Evolutionary conservation across 2,797 vertebrate genomes (phyloP), one percentile per base, ranked within the genome.

Genomic region (Gorsachius magnificus): DNA sequence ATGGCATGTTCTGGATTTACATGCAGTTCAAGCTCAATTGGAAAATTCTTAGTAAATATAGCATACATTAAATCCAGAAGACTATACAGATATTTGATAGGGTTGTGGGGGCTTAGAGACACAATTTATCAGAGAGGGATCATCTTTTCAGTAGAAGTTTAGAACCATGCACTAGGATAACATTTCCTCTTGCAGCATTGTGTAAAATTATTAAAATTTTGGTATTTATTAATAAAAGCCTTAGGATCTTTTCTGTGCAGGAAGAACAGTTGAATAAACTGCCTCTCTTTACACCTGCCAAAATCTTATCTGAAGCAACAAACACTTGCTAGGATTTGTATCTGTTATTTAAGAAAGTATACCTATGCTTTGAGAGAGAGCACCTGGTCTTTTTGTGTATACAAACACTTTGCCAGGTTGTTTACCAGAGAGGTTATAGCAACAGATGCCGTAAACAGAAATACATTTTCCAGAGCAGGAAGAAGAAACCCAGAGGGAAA

Each of bases 401-500:
- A 61, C 1, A 0, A 68, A 57, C 31, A 7, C 57, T 81, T 65
- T 79, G 48, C 74, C 77, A 65, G 22, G 35, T 19, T 93, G 90
- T 94, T 96, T 90, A 94, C 66, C 63, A 48, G 56, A 28, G 46
- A 89, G 41, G 33, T 81, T 79, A 20, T 5, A 68, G 69, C 69
- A 83, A n/a, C 76, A 84, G 51, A 51, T 85, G 74, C 66, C 89
- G 63, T 86, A 94, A 97, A 94, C 53, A 95, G 35, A 36, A 15
- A 56, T 5, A 80, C n/a, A 35, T 95, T 93, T 95, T 84, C 78
- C 95, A 95, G 72, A 91, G 68, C 75, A 96, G 80, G 83, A 91
- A 95, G 86, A 93, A 94, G 82, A 93, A 97, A 95, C 54, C 57
- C 82, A 83, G 56, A 81, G 95, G 83, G 83, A 96, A 95, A 95